phyloP scores from a whole-genome alignment of 2,113 vertebrate genomes.

The Ranitomeya variabilis region DNA sequence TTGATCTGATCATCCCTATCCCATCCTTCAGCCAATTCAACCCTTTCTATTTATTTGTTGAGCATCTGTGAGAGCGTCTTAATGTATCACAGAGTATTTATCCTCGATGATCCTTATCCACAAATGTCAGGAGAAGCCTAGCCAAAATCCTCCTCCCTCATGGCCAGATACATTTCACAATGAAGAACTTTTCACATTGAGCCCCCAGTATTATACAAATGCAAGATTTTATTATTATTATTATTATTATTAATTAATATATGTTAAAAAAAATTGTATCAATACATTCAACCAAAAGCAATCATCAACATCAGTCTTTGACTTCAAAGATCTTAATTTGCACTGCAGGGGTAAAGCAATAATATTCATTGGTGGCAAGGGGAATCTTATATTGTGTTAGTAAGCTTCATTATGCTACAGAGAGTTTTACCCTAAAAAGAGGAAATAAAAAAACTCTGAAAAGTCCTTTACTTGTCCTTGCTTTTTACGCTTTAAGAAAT shows the following conservation, averaged over 20 bases:
- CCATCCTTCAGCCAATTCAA: constrained; percentile 43
- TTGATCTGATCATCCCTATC: constrained; percentile 52
- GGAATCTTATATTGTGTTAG: background rate
- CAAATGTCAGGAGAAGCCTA: constrained; percentile 21
- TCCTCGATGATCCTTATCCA: constrained; percentile 53
- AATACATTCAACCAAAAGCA: background rate
- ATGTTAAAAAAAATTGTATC: background rate
- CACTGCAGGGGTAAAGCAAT: background rate
- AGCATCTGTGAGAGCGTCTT: constrained; percentile 53
- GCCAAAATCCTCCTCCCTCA: constrained; percentile 40
- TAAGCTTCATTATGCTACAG: background rate
- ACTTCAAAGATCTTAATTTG: constrained; percentile 10
- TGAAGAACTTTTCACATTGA: background rate
- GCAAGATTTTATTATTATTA: no score
- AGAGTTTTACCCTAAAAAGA: background rate
- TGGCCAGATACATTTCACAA: constrained; percentile 21
- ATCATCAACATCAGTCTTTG: background rate
- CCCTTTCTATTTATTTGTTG: constrained; percentile 49
- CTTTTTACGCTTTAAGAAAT: background rate
- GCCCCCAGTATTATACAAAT: background rate
- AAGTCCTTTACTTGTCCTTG: background rate
- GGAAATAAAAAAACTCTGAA: background rate
- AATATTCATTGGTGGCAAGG: background rate
- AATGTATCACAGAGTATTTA: constrained; percentile 50
- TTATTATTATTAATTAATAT: background rate